Base-by-base conservation (phyloP, 1,140 invertebrate species). In the Oedothorax gibbosus region DNA sequence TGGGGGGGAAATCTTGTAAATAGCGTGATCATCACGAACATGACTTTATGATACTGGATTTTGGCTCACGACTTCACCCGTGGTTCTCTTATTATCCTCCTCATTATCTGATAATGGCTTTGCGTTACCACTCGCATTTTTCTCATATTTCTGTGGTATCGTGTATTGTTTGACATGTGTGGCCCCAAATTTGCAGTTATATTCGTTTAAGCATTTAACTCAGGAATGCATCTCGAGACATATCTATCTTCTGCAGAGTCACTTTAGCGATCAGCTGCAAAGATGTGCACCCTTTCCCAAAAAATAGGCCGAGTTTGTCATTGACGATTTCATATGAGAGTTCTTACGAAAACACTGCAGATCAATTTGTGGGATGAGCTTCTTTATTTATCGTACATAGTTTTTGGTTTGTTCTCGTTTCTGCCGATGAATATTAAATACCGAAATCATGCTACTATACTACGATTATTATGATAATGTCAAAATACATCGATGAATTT, bases 71-170 rank as follows among this genome's bases (percentile, higher is more conserved):
- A 84, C 57, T 73, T 84, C 81, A 84, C 72, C 81, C 49, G 81
- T 65, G 64, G 56, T 64, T 72, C 78, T 60, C 57, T 73, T 82
- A 72, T 82, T 78, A 72, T 72, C 51, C 69, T 66, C 71, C 71
- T 75, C 80, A 79, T 84, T 84, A 84, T 75, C 71, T 75, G 81
- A 84, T 84, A 76, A 84, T 84, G 72, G 71, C 81, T 75, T 75
- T 57, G 62, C 71, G 51, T 75, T 75, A 73, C 81, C 69, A 84
- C 71, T 75, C 20, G 62, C 62, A 84, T 84, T 84, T 75, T 84
- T 84, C 81, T 75, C 81, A 82, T 82, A 56, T 72, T 82, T 73
- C 69, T 56, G 68, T 53, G 20, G 50, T 65, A 84, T 66, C 71
- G 71, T 84, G 60, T 75, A 66, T 75, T 81, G 66, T 81, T 68